Percentiles rank a stretch among this genome's conserved stretches.
Conservation (phyloP, 2,113 vertebrate genomes). For the Ploceus nigricollis region DNA sequence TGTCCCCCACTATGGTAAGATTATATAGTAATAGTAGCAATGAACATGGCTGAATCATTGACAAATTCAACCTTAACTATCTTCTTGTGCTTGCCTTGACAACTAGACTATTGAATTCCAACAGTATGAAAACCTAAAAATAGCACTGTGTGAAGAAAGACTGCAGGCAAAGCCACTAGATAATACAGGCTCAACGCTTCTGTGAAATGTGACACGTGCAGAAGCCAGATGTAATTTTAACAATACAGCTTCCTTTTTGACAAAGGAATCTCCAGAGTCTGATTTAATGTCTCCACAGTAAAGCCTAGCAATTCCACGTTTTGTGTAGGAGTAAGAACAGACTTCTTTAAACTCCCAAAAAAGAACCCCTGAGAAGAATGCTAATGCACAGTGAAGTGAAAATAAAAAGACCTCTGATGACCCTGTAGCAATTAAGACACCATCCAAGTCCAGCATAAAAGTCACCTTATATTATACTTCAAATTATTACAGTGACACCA, state of each 20-base stretch:
- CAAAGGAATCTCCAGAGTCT: conserved; percentile 59
- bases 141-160: conserved; percentile 43
- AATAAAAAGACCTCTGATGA: conserved; percentile 2
- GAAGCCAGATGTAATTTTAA: conserved; percentile 61
- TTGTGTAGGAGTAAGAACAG: conserved; percentile 62
- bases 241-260: conserved; percentile 34
- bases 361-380: conserved; percentile 31
- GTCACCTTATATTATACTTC: not conserved
- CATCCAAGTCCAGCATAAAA: not conserved
- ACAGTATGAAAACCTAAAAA: conserved; percentile 66
- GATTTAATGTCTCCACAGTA: conserved; percentile 54
- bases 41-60: conserved; percentile 61
- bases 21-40: conserved; percentile 34
- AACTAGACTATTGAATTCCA: conserved; percentile 59
- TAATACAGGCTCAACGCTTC: conserved; percentile 43
- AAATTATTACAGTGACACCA: not conserved
- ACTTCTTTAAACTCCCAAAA: conserved; percentile 28
- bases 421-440: conserved; percentile 44
- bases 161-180: conserved; percentile 48
- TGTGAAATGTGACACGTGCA: conserved; percentile 51
- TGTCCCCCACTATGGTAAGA: not conserved
- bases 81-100: conserved; percentile 58
- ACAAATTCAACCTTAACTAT: conserved; percentile 56
- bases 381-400: not conserved
- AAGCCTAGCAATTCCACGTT: conserved; percentile 55